Evolutionary conservation across 2,888 invertebrate genomes (phyloP).

Genomic region (Drosophila eohydei): DNA sequence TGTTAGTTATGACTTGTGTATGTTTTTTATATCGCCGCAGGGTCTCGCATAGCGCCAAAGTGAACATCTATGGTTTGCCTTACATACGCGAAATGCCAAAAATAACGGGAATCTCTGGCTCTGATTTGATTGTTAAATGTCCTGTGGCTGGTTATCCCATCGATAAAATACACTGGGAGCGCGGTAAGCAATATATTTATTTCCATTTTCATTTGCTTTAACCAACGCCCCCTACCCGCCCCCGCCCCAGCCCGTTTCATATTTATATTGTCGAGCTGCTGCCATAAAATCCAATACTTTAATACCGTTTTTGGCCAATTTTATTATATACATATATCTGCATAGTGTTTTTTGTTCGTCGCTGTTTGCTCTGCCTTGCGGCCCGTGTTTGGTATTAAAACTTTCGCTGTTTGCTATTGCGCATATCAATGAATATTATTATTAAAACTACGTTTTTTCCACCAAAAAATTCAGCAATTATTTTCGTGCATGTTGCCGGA

Average conservation of each 20-base stretch:
- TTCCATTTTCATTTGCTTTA: neutral
- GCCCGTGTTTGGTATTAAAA: conserved; percentile 67
- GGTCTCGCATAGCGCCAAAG: conserved; percentile 92
- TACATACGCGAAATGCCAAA: conserved; percentile 95
- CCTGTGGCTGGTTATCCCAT: conserved; percentile 96
- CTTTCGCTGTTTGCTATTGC: conserved; percentile 64
- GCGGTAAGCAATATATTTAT: conserved; percentile 87
- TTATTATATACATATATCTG: conserved; percentile 11
- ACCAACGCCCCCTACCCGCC: no score
- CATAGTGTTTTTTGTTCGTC: conserved; percentile 1
- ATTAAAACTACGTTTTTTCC: conserved; percentile 49
- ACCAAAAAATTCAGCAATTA: neutral
- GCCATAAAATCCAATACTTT: conserved; percentile 27
- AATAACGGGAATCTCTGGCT: conserved; percentile 94
- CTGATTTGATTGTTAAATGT: conserved; percentile 93
- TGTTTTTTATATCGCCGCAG: conserved; percentile 70
- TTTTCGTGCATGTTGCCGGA: conserved; percentile 3
- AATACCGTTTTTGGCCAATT: conserved; percentile 18
- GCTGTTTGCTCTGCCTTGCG: conserved; percentile 47
- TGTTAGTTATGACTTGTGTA: conserved; percentile 56
- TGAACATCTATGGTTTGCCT: conserved; percentile 94
- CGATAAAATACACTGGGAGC: conserved; percentile 94
- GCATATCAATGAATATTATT: conserved; percentile 69
- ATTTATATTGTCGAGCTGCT: neutral
- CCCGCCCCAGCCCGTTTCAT: neutral